Evolutionary conservation across 53 echinoderm and acorn worm species (phyloP).

Genomic region (Astropecten irregularis): DNA sequence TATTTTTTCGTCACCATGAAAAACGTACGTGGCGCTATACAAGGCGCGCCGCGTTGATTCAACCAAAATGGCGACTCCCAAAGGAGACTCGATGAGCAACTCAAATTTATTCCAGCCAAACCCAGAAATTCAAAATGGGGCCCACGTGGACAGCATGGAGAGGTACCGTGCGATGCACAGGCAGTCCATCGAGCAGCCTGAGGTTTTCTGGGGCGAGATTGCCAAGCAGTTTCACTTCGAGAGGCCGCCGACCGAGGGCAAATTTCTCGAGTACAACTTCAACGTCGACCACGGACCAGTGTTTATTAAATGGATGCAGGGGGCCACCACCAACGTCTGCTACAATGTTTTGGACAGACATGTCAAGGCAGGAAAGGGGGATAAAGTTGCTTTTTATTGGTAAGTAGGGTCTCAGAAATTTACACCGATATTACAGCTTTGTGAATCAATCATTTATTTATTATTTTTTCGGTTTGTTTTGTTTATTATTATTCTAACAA

Average conservation of each 20-base stretch:
- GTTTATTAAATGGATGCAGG: conserved; percentile 92
- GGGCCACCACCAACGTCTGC: conserved; percentile 92
- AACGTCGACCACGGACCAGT: conserved; percentile 79
- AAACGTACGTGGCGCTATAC: background rate
- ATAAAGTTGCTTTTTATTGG: conserved; percentile 96
- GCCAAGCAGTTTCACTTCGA: conserved; percentile 85
- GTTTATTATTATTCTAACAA: too few relatives aligned
- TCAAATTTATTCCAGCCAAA: conserved; percentile 65
- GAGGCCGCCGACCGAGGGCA: conserved; percentile 70
- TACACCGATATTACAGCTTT: too few relatives aligned
- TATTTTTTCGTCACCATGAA: too few relatives aligned
- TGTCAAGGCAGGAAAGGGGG: conserved; percentile 83
- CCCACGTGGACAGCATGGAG: conserved; percentile 80
- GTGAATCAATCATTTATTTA: too few relatives aligned
- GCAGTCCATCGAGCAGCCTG: conserved; percentile 85
- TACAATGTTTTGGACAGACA: conserved; percentile 97
- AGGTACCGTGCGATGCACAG: conserved; percentile 81
- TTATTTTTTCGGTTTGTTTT: too few relatives aligned
- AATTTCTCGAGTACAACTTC: conserved; percentile 88
- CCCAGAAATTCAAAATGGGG: conserved; percentile 76
- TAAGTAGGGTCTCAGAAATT: conserved; percentile 39
- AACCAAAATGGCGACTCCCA: conserved; percentile 32
- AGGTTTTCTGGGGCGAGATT: conserved; percentile 88
- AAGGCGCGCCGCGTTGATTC: too few relatives aligned
- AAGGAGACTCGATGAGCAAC: conserved; percentile 30